Base-by-base conservation (phyloP, 2,113 vertebrate species). In the Chionis minor region DNA sequence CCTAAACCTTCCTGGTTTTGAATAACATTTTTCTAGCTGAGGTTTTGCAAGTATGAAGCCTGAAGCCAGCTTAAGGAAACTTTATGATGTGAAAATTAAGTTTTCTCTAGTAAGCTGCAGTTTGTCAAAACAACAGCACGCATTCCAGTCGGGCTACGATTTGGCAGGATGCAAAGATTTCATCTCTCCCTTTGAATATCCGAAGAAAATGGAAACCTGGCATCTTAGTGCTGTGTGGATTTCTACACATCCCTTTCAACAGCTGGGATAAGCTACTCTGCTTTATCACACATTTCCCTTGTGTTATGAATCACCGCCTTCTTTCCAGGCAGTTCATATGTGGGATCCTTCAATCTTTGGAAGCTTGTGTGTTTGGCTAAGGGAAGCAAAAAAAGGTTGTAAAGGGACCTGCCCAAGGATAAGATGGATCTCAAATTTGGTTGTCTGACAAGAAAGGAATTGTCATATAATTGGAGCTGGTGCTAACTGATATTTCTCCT, bases 31-130 rank as follows among this genome's bases (percentile, higher is more conserved):
- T 96, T 92, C 65, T 83, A 92, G 74, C 71, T 90, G 94, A 93
- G 88, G 85, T 95, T 97, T 97, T 94, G 61, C 79, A 94, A 90
- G 58, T 92, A 83, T 93, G 91, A 95, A 96, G 94, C 59, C 74
- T 81, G 88, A 96, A 97, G 92, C 71, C 91, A 95, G 71, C 73
- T 79, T 96, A 96, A 96, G 83, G 91, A 95, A 95, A 93, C 81
- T 97, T 97, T 92, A 97, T 96, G 94, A 96, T 96, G 94, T 96
- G 94, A 97, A 98, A 97, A 97, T 96, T 95, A 91, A 96, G 95
- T 96, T 97, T 97, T 97, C 92, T 95, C 61, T 96, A 83, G 92
- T 95, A 96, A 96, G 90, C 92, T 97, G 96, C 83, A 97, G 95
- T 97, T 97, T 97, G 94, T 96, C 96, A 96, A 95, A 97, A 95